phyloP scores from a whole-genome alignment of 2,113 vertebrate species.

The Pimephales promelas region DNA sequence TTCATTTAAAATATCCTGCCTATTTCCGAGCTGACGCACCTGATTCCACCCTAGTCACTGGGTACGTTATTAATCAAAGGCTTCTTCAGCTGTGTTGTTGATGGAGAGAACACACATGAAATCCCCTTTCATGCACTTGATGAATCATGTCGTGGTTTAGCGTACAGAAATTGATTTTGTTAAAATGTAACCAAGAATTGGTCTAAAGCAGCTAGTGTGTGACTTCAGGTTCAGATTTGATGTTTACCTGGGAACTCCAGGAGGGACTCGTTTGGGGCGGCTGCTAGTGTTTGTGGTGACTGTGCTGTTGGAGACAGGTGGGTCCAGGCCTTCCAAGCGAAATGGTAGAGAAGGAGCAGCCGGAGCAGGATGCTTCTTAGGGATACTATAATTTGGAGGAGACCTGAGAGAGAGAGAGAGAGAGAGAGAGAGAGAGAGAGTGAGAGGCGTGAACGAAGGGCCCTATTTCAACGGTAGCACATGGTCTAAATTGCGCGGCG shows the following conservation, averaged over 20 bases:
- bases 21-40: conserved; percentile 32
- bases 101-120: conserved; percentile 39
- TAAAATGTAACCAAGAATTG: neutral
- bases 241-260: conserved; percentile 86
- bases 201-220: neutral
- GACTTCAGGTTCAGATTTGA: neutral
- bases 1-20: conserved; percentile 18
- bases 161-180: neutral
- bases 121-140: conserved; percentile 4
- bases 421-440: no score
- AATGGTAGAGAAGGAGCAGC: conserved; percentile 73
- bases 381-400: conserved; percentile 72
- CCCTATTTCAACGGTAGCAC: no score
- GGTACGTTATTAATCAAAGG: conserved; percentile 43
- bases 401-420: conserved; percentile 67
- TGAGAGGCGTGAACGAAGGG: no score
- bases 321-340: conserved; percentile 68
- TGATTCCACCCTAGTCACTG: conserved; percentile 33
- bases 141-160: neutral
- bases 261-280: conserved; percentile 75
- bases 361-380: conserved; percentile 75
- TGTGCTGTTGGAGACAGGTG: conserved; percentile 63
- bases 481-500: no score
- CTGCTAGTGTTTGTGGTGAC: conserved; percentile 72
- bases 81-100: conserved; percentile 57